These are phyloP conservation scores for Cosmorhoe ocellata DNA, from an alignment of 2,888 invertebrate species.

Conservation along the genomic window DNA sequence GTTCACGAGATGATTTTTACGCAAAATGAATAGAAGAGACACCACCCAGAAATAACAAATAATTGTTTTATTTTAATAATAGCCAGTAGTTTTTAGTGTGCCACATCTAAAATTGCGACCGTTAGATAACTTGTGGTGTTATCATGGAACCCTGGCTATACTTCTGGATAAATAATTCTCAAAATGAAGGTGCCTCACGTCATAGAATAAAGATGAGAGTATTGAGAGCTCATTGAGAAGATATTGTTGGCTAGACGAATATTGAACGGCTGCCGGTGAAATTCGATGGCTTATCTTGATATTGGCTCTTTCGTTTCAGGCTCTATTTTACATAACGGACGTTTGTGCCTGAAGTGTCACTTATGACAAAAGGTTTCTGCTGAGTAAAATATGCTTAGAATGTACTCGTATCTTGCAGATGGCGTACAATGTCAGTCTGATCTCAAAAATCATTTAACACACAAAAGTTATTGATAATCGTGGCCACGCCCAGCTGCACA, in stretches of 20 bases:
- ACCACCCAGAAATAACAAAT: no score
- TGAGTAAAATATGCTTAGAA: no score
- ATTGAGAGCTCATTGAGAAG: constrained; percentile 60
- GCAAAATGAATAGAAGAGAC: no score
- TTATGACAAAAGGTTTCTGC: constrained; percentile 9
- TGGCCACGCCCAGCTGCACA: no score
- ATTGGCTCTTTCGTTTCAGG: constrained; percentile 43
- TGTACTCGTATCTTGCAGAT: no score
- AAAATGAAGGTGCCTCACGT: constrained; percentile 58
- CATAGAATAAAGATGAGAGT: constrained; percentile 75
- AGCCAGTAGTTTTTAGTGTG: no score
- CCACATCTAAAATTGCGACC: not conserved
- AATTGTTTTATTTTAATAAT: no score
- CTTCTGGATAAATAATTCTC: constrained; percentile 58
- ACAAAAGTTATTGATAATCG: no score
- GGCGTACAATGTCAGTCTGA: no score
- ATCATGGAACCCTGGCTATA: not conserved
- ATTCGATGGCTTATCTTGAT: constrained; percentile 50
- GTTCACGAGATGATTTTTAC: no score
- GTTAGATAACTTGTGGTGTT: not conserved
- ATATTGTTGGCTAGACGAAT: constrained; percentile 48
- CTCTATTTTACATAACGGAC: constrained; percentile 23
- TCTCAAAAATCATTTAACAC: no score
- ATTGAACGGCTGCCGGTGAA: constrained; percentile 50
- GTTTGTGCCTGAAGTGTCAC: constrained; percentile 14